These are phyloP conservation scores for Paragorgia papillata DNA, from an alignment of 92 coral and sea anemone species.

Conservation along the genomic window DNA sequence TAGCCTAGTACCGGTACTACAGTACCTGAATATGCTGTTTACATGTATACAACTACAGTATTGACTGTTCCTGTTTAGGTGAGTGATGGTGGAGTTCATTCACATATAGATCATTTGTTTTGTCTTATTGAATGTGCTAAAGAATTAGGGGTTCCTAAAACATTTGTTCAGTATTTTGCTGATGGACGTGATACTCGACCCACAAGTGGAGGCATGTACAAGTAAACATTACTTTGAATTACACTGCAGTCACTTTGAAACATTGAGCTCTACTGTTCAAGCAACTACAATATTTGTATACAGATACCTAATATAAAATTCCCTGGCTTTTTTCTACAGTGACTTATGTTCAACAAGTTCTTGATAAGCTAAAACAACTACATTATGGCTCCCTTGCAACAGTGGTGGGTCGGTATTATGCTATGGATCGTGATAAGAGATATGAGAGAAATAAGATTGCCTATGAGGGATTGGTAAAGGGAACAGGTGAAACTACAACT, in stretches of 20 bases:
- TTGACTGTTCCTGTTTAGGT: too few relatives aligned
- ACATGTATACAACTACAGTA: too few relatives aligned
- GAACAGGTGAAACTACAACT: constrained; percentile 84
- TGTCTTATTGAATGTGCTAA: constrained; percentile 87
- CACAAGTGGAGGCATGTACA: constrained; percentile 89
- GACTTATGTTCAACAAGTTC: constrained; percentile 81
- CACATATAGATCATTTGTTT: constrained; percentile 86
- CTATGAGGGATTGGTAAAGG: constrained; percentile 91
- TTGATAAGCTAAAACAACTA: constrained; percentile 80
- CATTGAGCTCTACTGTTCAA: too few relatives aligned
- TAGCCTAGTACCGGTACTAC: not conserved
- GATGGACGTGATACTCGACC: constrained; percentile 98
- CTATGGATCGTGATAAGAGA: constrained; percentile 98
- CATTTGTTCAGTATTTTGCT: constrained; percentile 91
- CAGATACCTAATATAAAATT: too few relatives aligned
- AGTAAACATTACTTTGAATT: too few relatives aligned
- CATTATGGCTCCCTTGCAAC: constrained; percentile 95
- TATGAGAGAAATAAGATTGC: constrained; percentile 99
- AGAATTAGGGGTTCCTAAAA: constrained; percentile 86
- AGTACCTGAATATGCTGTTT: too few relatives aligned
- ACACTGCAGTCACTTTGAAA: too few relatives aligned
- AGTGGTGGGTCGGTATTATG: constrained; percentile 90
- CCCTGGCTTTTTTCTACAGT: too few relatives aligned
- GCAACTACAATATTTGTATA: too few relatives aligned
- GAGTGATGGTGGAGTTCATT: constrained; percentile 98